These are phyloP conservation scores for Eupithecia subumbrata DNA, from an alignment of 2,888 invertebrate species.

Conservation along the genomic window DNA sequence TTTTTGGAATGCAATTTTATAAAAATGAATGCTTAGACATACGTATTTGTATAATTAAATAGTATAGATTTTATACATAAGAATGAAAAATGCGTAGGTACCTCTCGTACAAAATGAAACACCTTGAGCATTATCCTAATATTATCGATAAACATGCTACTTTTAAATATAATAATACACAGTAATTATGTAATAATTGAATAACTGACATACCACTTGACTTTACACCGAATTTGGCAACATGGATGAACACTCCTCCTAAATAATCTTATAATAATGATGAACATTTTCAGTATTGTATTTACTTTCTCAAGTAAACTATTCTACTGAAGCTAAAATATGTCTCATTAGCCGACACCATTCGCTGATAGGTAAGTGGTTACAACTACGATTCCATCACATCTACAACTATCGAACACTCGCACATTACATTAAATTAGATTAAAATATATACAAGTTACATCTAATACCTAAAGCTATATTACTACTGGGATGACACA, in stretches of 20 bases:
- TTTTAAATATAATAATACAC: conserved; percentile 47
- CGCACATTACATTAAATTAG: conserved; percentile 81
- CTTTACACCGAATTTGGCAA: conserved; percentile 81
- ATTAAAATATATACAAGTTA: conserved; percentile 82
- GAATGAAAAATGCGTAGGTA: conserved; percentile 63
- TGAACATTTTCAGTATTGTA: conserved; percentile 42
- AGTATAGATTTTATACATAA: conserved; percentile 48
- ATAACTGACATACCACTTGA: conserved; percentile 72
- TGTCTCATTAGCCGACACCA: conserved; percentile 19
- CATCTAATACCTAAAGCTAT: conserved; percentile 72
- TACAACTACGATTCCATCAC: conserved; percentile 74
- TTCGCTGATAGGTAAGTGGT: conserved; percentile 57
- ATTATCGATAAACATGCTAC: conserved; percentile 78
- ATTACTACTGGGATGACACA: conserved; percentile 64
- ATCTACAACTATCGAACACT: conserved; percentile 83
- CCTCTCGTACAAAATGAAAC: conserved; percentile 73
- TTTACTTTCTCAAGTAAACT: conserved; percentile 28
- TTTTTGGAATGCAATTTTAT: conserved; percentile 72
- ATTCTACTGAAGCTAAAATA: conserved; percentile 19
- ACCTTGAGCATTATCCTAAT: conserved; percentile 81
- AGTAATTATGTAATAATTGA: conserved; percentile 64
- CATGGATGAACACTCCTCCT: conserved; percentile 78
- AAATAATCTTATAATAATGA: conserved; percentile 54
- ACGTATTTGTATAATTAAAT: conserved; percentile 48
- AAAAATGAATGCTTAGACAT: conserved; percentile 59